phyloP scores from a whole-genome alignment of 2,888 invertebrate species.

The Sarcophaga rosellei region DNA sequence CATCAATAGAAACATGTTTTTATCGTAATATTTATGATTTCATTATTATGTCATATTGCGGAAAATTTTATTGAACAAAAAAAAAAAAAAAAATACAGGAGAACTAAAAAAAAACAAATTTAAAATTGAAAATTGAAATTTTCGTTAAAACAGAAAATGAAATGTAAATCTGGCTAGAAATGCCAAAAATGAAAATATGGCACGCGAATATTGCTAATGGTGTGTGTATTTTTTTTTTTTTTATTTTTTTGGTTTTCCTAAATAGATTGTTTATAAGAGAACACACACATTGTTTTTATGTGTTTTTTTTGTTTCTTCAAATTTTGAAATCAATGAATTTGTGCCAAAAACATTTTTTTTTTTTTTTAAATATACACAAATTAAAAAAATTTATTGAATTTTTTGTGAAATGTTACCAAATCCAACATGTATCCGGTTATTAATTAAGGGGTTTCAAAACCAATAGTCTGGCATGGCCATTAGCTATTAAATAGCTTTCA shows the following conservation, averaged over 20 bases:
- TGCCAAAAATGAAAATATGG: constrained; percentile 38
- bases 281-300: constrained; percentile 11
- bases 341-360: constrained; percentile 38
- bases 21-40: neutral
- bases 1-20: neutral
- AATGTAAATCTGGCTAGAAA: neutral
- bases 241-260: neutral
- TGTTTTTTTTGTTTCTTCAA: constrained; percentile 1
- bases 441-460: too few species aligned
- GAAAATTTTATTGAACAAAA: neutral
- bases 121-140: constrained; percentile 16
- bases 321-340: constrained; percentile 52
- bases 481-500: neutral
- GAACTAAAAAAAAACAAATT: neutral
- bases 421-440: neutral
- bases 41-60: constrained; percentile 3
- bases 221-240: neutral
- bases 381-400: too few species aligned
- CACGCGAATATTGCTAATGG: constrained; percentile 57
- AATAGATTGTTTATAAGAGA: neutral
- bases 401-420: constrained; percentile 4
- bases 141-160: neutral
- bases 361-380: too few species aligned
- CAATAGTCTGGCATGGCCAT: too few species aligned
- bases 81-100: neutral